Evolutionary conservation across 2,113 vertebrate genomes (phyloP).

Genomic region (Alosa alosa): DNA sequence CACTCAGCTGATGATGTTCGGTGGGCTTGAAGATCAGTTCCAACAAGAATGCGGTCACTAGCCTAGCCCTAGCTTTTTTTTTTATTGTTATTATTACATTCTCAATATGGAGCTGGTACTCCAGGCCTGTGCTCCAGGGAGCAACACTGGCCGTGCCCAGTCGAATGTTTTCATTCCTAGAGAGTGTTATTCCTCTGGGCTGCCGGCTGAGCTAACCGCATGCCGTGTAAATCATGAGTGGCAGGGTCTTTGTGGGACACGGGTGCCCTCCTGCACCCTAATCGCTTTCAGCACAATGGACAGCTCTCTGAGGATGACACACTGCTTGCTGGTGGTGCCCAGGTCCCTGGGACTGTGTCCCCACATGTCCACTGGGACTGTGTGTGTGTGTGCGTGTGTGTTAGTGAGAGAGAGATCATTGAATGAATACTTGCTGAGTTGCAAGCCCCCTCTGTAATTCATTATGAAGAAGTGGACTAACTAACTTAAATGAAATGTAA

Average conservation of each 20-base stretch:
- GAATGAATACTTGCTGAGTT: neutral
- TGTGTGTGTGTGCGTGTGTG: slow-evolving; percentile 8
- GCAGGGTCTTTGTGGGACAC: neutral
- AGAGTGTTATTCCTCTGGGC: neutral
- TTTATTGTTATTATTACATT: neutral
- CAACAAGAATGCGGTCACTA: neutral
- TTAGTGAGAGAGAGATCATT: neutral
- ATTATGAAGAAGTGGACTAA: neutral
- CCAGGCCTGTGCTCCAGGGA: neutral
- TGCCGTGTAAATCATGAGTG: neutral
- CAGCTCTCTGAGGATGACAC: slow-evolving; percentile 46
- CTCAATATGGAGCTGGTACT: neutral
- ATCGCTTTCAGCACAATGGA: slow-evolving; percentile 51
- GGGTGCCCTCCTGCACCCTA: neutral
- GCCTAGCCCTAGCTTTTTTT: neutral
- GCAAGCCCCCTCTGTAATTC: neutral
- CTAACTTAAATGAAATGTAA: neutral
- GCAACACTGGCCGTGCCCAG: neutral
- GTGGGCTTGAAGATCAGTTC: neutral
- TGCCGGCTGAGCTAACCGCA: neutral
- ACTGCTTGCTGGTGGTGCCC: slow-evolving; percentile 20
- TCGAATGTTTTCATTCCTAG: neutral
- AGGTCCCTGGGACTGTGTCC: slow-evolving; percentile 10
- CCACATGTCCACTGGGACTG: neutral
- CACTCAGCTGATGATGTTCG: neutral